Evolutionary conservation across 1,140 invertebrate genomes (phyloP), one percentile per base, ranked within the genome.

Genomic region (Drosophila willistoni): DNA sequence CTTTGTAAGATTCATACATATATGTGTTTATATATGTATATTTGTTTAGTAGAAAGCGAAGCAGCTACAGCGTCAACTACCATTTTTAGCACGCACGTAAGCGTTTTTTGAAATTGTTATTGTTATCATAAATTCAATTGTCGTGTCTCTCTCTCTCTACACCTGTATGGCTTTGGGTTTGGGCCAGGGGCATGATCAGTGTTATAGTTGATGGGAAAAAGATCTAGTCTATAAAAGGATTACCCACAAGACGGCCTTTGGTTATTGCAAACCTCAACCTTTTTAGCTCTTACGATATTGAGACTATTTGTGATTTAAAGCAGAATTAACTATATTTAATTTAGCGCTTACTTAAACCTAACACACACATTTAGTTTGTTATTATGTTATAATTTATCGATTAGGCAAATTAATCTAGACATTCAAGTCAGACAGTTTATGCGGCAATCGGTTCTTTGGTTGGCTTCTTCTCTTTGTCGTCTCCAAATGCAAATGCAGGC

Each of bases 341-440:
- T 29, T 90, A 89, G 63, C 64, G 67, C 77, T 89, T 89, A 89
- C 84, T 89, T 89, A 89, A 68, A 77, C 85, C 84, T 89, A 89
- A 90, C 81, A 90, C 84, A 89, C 84, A 89, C 84, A 89, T 89
- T 89, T 90, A 90, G 84, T 90, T 84, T 60, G 65, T 77, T 79
- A 68, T 54, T 55, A 39, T 70, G 79, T 82, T 83, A 62, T 61
- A 63, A 56, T 39, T 39, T 39, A 74, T 72, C 61, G 79, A 67
- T 78, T 74, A 68, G 72, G 65, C 56, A 51, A 84, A 75, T 89
- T 89, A 89, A 81, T 79, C 84, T 89, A 89, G 64, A 71, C 64
- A 78, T 75, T 84, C 14, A 47, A 89, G 79, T 89, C 84, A 89
- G 84, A 89, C 84, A 89, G 75, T 73, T 87, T 60, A 77, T 81